Evolutionary conservation across 2,797 vertebrate genomes (phyloP).

Genomic region (Platalea minor): DNA sequence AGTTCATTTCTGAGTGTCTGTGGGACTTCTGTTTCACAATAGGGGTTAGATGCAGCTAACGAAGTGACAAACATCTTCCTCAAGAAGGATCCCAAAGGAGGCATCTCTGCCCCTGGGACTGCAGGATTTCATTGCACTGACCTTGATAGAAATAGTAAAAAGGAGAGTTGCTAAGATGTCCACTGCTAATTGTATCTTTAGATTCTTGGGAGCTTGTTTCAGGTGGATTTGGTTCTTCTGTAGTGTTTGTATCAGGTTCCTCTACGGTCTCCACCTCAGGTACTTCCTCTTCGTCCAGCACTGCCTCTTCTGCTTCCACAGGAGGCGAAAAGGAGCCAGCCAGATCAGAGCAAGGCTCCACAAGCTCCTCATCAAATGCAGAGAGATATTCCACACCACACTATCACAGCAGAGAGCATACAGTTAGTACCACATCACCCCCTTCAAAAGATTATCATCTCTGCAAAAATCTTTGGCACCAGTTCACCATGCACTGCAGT

Average conservation of each 20-base stretch:
- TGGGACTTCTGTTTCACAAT: not conserved
- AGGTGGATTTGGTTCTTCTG: slow-evolving; percentile 50
- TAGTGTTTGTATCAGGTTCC: not conserved
- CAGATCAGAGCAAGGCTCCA: slow-evolving; percentile 53
- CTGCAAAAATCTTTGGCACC: not conserved
- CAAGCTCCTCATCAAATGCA: slow-evolving; percentile 89
- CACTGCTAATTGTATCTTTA: slow-evolving; percentile 30
- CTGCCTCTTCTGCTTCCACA: slow-evolving; percentile 72
- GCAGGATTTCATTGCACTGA: slow-evolving; percentile 56
- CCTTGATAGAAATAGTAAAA: slow-evolving; percentile 99
- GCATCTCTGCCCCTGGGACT: not conserved
- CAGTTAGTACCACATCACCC: not conserved
- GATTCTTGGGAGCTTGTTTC: slow-evolving; percentile 57
- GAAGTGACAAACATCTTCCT: not conserved
- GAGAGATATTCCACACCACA: slow-evolving; percentile 86
- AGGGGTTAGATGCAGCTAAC: not conserved
- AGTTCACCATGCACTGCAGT: not conserved
- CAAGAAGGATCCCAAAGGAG: not conserved
- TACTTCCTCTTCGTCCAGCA: slow-evolving; percentile 57
- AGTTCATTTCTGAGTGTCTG: not conserved
- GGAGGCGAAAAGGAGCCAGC: slow-evolving; percentile 65
- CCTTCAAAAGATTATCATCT: not conserved
- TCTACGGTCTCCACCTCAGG: slow-evolving; percentile 34
- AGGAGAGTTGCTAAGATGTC: slow-evolving; percentile 78
- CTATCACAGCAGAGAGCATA: slow-evolving; percentile 65